These are phyloP conservation scores for Myxocyprinus asiaticus DNA, from an alignment of 2,113 vertebrate genomes.

Conservation along the genomic window DNA sequence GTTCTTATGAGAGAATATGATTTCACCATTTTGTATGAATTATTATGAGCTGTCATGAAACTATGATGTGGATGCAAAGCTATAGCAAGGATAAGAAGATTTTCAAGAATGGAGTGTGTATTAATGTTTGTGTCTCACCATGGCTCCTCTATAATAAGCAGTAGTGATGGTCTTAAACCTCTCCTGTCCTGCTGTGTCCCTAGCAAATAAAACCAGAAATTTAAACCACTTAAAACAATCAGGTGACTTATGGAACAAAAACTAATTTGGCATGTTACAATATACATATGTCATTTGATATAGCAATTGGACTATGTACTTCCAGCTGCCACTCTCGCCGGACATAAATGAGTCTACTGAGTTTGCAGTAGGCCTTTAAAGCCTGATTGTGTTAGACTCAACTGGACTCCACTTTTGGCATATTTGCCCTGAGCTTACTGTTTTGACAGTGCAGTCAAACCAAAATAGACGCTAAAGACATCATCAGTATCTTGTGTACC, in stretches of 20 bases:
- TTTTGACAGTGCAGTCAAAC: neutral
- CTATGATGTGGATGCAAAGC: too few relatives aligned
- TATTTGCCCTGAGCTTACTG: neutral
- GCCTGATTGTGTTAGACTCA: neutral
- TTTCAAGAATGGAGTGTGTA: neutral
- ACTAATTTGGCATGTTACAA: too few relatives aligned
- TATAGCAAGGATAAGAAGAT: too few relatives aligned
- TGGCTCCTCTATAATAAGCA: slow-evolving; percentile 94
- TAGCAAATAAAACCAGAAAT: slow-evolving; percentile 56
- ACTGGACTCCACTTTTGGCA: neutral
- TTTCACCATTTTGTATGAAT: too few relatives aligned
- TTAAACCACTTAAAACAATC: slow-evolving; percentile 14
- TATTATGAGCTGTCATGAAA: too few relatives aligned
- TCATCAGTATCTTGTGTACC: neutral
- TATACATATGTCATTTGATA: neutral
- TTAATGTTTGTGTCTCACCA: slow-evolving; percentile 75
- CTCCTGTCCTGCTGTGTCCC: slow-evolving; percentile 95
- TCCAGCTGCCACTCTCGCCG: neutral
- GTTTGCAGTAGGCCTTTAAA: neutral
- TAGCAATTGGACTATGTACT: slow-evolving; percentile 33
- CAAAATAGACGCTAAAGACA: neutral
- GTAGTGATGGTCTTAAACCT: slow-evolving; percentile 97
- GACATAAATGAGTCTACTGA: neutral
- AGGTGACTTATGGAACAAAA: neutral
- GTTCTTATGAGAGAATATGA: too few relatives aligned